Evolutionary conservation across 1,140 invertebrate species (phyloP).

Genomic region (Pseudomyrmex concolor): DNA sequence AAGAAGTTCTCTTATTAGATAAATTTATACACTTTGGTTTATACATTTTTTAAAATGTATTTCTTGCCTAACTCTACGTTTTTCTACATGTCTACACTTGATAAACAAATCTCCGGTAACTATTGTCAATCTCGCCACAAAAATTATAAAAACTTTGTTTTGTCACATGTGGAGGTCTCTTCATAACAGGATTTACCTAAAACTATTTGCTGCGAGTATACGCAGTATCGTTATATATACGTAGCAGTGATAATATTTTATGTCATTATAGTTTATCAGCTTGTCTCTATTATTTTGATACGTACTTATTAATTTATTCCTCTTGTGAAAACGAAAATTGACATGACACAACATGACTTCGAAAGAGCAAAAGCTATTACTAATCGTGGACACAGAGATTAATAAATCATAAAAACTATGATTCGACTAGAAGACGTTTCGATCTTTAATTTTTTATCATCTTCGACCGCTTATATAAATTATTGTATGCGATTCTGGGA

Average conservation of each 20-base stretch:
- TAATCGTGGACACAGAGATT: too few relatives aligned
- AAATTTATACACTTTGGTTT: background rate
- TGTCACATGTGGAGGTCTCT: conserved; percentile 1
- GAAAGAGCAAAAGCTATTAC: too few relatives aligned
- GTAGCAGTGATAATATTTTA: background rate
- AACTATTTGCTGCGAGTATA: background rate
- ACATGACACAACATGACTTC: too few relatives aligned
- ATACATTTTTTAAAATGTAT: background rate
- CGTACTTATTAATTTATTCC: background rate
- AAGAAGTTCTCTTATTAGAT: background rate
- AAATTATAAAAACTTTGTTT: conserved; percentile 3
- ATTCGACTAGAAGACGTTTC: too few relatives aligned
- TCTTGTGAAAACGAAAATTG: background rate
- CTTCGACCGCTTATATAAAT: too few relatives aligned
- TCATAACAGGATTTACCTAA: conserved; percentile 10
- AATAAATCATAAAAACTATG: too few relatives aligned
- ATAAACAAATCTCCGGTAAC: background rate
- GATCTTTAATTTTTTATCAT: too few relatives aligned
- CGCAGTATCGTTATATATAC: conserved; percentile 7
- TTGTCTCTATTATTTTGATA: background rate
- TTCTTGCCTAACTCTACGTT: background rate
- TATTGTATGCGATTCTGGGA: too few relatives aligned
- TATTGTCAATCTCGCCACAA: background rate
- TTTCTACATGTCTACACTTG: background rate
- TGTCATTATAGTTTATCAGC: background rate